Percentiles rank a stretch among this genome's conserved stretches.
phyloP scores from a whole-genome alignment of 2,113 vertebrate genomes.

The Hipposideros armiger region DNA sequence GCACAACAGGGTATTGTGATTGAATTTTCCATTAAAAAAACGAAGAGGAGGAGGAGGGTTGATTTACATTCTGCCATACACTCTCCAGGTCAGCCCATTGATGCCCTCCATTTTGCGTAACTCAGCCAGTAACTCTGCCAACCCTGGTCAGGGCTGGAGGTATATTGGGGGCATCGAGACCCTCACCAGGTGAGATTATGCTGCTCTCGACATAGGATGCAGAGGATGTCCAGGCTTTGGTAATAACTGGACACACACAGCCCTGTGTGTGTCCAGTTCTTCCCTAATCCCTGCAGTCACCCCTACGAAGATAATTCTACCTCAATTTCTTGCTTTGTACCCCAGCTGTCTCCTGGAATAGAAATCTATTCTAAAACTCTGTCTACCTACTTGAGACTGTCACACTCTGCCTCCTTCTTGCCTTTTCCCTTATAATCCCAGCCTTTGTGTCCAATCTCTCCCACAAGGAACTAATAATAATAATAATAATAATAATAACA shows the following conservation, averaged over 20 bases:
- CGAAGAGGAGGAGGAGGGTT: background rate
- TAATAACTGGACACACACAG: background rate
- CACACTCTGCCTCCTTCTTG: background rate
- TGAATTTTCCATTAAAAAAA: background rate
- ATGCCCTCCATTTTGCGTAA: background rate
- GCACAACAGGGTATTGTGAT: too few species aligned
- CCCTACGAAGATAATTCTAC: background rate
- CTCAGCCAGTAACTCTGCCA: background rate
- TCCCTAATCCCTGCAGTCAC: background rate
- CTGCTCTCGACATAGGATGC: background rate
- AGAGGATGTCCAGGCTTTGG: background rate
- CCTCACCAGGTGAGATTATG: background rate
- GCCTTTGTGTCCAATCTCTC: background rate
- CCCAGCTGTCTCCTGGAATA: background rate
- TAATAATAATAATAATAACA: background rate
- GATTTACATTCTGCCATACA: background rate
- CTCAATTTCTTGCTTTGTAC: background rate
- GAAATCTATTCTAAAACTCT: conserved; percentile 24
- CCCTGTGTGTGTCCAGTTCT: background rate
- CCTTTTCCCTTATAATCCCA: background rate
- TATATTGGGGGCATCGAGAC: background rate
- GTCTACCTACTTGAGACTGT: background rate
- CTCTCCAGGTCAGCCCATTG: background rate
- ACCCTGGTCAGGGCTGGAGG: background rate
- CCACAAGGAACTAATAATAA: conserved; percentile 16